phyloP scores from a whole-genome alignment of 2,888 invertebrate species.

The Dicranocentrus wangi region DNA sequence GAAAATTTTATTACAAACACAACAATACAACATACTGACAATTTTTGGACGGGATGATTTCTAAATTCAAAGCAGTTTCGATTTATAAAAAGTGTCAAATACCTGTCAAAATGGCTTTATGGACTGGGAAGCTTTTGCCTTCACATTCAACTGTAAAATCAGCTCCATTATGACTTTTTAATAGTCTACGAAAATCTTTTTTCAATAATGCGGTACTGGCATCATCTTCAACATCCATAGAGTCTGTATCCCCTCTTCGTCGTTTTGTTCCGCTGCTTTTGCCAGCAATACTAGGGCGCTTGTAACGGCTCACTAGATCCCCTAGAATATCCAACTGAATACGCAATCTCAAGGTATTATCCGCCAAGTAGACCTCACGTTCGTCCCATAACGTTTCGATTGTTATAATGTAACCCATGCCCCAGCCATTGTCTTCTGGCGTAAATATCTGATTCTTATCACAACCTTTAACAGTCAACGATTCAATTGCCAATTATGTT shows the following conservation, averaged over 20 bases:
- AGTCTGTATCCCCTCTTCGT: constrained; percentile 30
- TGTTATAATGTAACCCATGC: constrained; percentile 62
- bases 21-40: background rate
- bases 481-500: background rate
- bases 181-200: constrained; percentile 56
- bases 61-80: background rate
- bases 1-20: constrained; percentile 1
- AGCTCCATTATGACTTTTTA: constrained; percentile 50
- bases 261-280: constrained; percentile 31
- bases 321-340: constrained; percentile 68
- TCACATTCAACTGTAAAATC: constrained; percentile 65
- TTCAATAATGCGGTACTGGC: constrained; percentile 43
- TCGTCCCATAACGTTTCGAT: constrained; percentile 67
- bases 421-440: constrained; percentile 66
- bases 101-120: constrained; percentile 67
- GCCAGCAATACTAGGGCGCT: constrained; percentile 32
- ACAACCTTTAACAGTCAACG: constrained; percentile 43
- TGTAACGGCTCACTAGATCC: constrained; percentile 59
- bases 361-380: constrained; percentile 58
- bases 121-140: constrained; percentile 59
- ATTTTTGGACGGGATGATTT: too few relatives aligned
- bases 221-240: constrained; percentile 32
- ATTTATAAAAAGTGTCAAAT: background rate
- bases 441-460: constrained; percentile 65
- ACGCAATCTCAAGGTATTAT: constrained; percentile 63